A percentile compares a stretch with the other conserved stretches of the same genome.
Conservation (phyloP, 1,140 invertebrate species). For the Agraylea sexmaculata region DNA sequence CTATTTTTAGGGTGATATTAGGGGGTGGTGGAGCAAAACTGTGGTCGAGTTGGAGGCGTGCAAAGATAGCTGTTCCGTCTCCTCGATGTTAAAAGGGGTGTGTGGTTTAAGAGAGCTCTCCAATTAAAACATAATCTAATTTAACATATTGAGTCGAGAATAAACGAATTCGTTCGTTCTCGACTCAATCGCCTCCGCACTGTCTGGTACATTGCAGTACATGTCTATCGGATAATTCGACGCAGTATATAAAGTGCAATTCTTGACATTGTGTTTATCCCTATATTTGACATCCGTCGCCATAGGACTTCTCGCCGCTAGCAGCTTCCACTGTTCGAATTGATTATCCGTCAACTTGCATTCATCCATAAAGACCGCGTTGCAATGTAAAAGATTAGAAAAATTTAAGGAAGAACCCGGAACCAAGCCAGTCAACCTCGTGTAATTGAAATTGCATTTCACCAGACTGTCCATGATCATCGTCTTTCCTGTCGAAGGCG, state of each 20-base stretch:
- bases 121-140: too few species aligned
- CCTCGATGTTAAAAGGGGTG: too few species aligned
- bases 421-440: conserved; percentile 1
- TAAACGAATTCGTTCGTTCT: background rate
- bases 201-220: background rate
- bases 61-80: too few species aligned
- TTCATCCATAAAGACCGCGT: conserved; percentile 21
- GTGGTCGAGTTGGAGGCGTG: too few species aligned
- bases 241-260: conserved; percentile 15
- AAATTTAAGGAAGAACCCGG: conserved; percentile 15
- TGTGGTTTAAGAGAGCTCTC: too few species aligned
- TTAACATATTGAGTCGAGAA: background rate
- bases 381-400: conserved; percentile 13
- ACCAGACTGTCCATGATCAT: conserved; percentile 2
- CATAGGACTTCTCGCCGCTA: conserved; percentile 13
- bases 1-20: too few species aligned
- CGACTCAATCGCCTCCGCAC: background rate
- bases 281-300: conserved; percentile 18
- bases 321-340: conserved; percentile 20
- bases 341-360: conserved; percentile 20
- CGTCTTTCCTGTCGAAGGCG: conserved; percentile 8
- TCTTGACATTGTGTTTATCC: conserved; percentile 12
- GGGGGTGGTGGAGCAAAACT: too few species aligned
- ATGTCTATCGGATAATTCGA: conserved; percentile 1
- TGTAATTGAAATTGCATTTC: conserved; percentile 2